Percentiles rank a stretch among this genome's conserved stretches.
Conservation (phyloP, 2,888 invertebrate genomes). For the Meandrusa payeni region DNA sequence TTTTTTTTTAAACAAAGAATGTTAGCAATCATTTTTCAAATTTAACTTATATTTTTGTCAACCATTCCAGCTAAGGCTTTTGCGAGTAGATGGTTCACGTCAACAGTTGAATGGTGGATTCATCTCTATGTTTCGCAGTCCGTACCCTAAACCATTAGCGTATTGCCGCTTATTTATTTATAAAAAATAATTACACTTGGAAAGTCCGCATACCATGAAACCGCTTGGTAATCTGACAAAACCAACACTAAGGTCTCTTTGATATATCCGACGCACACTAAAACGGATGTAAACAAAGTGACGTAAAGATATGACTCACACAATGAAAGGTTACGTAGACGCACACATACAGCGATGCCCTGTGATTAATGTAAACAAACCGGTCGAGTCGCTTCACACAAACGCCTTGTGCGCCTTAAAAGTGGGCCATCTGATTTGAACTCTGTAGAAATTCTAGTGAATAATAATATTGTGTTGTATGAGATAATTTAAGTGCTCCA, state of each 20-base stretch:
- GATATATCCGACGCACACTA: slow-evolving; percentile 34
- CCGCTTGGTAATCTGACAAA: slow-evolving; percentile 15
- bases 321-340: slow-evolving; percentile 37
- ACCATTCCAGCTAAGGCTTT: too few relatives aligned
- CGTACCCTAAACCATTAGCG: too few relatives aligned
- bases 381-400: slow-evolving; percentile 52
- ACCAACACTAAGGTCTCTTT: slow-evolving; percentile 39
- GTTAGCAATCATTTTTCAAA: too few relatives aligned
- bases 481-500: slow-evolving; percentile 20
- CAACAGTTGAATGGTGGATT: too few relatives aligned
- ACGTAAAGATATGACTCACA: slow-evolving; percentile 70
- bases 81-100: too few relatives aligned
- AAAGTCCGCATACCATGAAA: neutral
- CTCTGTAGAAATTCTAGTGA: slow-evolving; percentile 28
- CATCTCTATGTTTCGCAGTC: too few relatives aligned
- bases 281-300: slow-evolving; percentile 71
- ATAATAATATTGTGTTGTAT: slow-evolving; percentile 25
- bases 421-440: slow-evolving; percentile 68
- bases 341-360: slow-evolving; percentile 47
- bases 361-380: slow-evolving; percentile 76
- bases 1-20: too few relatives aligned
- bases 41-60: too few relatives aligned
- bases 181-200: neutral
- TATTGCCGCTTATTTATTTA: too few relatives aligned
- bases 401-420: slow-evolving; percentile 37